phyloP scores from a whole-genome alignment of 1,140 invertebrate genomes.

The Drosophila sp. region DNA sequence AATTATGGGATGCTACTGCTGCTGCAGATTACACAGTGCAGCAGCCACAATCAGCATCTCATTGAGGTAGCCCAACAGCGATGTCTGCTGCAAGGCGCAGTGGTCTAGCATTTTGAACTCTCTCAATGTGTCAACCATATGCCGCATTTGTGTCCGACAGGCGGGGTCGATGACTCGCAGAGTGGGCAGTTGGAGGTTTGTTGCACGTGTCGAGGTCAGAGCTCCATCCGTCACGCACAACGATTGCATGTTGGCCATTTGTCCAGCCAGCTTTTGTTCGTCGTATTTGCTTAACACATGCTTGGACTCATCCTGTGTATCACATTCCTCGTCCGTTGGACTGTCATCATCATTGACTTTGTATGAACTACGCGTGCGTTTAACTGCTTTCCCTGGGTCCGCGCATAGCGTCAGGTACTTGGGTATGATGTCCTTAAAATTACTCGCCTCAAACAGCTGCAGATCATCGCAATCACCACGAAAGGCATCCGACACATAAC shows the following conservation, averaged over 20 bases:
- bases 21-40: conserved; percentile 74
- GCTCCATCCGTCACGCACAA: conserved; percentile 63
- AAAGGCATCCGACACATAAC: conserved; percentile 74
- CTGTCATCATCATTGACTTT: conserved; percentile 38
- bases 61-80: conserved; percentile 72
- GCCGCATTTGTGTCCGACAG: conserved; percentile 71
- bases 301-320: conserved; percentile 4
- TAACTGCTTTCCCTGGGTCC: conserved; percentile 71
- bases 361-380: conserved; percentile 17
- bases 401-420: conserved; percentile 75
- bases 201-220: conserved; percentile 63
- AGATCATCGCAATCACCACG: conserved; percentile 75
- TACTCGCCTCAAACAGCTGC: conserved; percentile 71
- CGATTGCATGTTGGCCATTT: conserved; percentile 69
- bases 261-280: conserved; percentile 57
- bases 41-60: conserved; percentile 73
- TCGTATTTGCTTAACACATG: conserved; percentile 57
- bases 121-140: conserved; percentile 59
- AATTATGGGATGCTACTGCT: conserved; percentile 52
- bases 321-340: conserved; percentile 11
- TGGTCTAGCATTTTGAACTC: conserved; percentile 73
- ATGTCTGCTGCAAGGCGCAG: conserved; percentile 62
- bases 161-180: conserved; percentile 64
- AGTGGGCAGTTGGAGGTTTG: conserved; percentile 68
- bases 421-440: conserved; percentile 72